Base-by-base conservation (phyloP, 92 coral and sea anemone genomes). In the Scolanthus callimorphus region DNA sequence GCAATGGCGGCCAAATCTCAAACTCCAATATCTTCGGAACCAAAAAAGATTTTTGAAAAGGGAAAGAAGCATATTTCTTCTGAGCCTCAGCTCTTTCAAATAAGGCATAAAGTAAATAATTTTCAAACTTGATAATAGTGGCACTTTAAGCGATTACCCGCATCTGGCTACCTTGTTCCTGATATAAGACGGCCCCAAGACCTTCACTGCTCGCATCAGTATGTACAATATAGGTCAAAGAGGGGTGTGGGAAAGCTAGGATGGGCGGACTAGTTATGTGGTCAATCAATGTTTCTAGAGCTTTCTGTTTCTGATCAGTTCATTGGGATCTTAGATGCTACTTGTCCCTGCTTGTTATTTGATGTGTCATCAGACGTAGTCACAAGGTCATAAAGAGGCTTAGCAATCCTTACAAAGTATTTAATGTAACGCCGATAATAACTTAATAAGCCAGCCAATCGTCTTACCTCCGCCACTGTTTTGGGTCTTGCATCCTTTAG, bases 111-210 rank as follows among this genome's bases (percentile, higher is more conserved):
- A n/a, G n/a, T n/a, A n/a, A n/a, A n/a, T n/a, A n/a, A n/a, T n/a
- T n/a, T n/a, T n/a, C n/a, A n/a, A n/a, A n/a, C n/a, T n/a, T n/a
- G n/a, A n/a, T n/a, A n/a, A n/a, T n/a, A 31, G 39, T 26, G 67
- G 46, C 3, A 54, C 67, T 24, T 61, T 39, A 65, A 11, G 65
- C 65, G 21, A 73, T 39, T 20, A 74, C 67, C 30, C 67, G 39
- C 24, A 46, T 9, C 8, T 21, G 11, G 23, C 17, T 9, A 4
- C 11, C 22, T 20, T 46, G 52, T 21, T 46, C 4, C 23, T 46
- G 52, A 20, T 46, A 20, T 9, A 46, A 19, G 4, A 46, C 52
- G 23, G 52, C 52, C 4, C 52, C 52, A 19, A 46, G 52, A 46
- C 23, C 52, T 4, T 46, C 52, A 6, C 17, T 46, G 17, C 11